Percentiles rank a stretch among this genome's conserved stretches.
phyloP scores from a whole-genome alignment of 2,888 invertebrate species.

The Zaprionus bogoriensis region DNA sequence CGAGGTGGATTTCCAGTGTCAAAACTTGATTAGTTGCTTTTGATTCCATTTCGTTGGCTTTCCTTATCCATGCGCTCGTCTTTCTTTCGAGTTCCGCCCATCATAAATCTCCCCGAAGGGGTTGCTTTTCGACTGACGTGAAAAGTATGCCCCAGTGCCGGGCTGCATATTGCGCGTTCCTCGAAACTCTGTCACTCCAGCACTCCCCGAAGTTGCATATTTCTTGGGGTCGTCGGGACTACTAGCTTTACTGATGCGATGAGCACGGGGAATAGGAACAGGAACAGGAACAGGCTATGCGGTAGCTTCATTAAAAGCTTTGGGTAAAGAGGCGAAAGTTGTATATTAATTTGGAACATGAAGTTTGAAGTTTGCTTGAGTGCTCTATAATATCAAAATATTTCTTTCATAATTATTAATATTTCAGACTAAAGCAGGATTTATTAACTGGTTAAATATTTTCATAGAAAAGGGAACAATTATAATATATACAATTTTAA shows the following conservation, averaged over 20 bases:
- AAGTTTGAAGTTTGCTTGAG: too few relatives aligned
- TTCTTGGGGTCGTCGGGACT: not conserved
- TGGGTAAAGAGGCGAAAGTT: not conserved
- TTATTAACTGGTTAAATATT: too few relatives aligned
- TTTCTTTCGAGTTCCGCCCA: conserved; percentile 46
- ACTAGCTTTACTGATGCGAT: not conserved
- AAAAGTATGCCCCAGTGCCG: conserved; percentile 36
- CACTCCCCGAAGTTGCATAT: conserved; percentile 28
- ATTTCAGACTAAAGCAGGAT: too few relatives aligned
- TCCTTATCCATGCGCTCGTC: conserved; percentile 5
- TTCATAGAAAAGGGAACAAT: too few relatives aligned
- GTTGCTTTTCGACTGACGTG: conserved; percentile 54
- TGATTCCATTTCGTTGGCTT: conserved; percentile 44
- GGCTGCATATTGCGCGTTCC: conserved; percentile 38
- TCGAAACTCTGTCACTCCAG: conserved; percentile 57
- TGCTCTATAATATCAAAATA: too few relatives aligned
- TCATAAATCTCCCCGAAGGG: conserved; percentile 72
- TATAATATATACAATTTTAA: too few relatives aligned
- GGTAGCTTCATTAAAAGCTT: not conserved
- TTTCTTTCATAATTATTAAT: not conserved
- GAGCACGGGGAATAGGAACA: not conserved
- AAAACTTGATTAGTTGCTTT: conserved; percentile 80
- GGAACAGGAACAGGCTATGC: too few relatives aligned
- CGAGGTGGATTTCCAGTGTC: conserved; percentile 80
- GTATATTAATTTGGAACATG: too few relatives aligned